Conservation (phyloP, 2,888 invertebrate species). For the Sminthurinus aureus region DNA sequence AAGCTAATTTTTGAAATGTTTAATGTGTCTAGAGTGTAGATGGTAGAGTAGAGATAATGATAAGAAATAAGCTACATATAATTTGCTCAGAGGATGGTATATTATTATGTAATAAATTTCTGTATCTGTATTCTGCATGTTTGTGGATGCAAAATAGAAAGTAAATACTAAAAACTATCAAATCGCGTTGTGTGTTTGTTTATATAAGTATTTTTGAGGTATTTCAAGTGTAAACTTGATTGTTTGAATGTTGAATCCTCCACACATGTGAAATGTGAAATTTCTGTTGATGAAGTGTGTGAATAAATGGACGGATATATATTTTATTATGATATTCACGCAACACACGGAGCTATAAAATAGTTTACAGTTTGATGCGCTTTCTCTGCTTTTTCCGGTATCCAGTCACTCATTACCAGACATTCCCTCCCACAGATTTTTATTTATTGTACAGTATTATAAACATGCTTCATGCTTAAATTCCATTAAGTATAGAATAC, state of each 20-base stretch:
- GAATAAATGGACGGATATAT: not conserved
- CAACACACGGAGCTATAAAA: not conserved
- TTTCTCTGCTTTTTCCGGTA: not conserved
- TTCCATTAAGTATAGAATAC: not conserved
- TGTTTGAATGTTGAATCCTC: not conserved
- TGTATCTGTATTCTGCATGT: too few relatives aligned
- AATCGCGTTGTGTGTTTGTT: not conserved
- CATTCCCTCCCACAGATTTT: not conserved
- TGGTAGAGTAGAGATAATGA: too few relatives aligned
- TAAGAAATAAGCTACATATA: too few relatives aligned
- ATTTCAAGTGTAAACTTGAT: not conserved
- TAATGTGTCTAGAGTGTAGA: too few relatives aligned
- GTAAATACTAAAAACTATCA: too few relatives aligned
- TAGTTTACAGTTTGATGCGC: not conserved
- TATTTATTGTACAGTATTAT: not conserved
- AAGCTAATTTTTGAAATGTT: too few relatives aligned
- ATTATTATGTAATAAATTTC: too few relatives aligned
- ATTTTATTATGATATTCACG: too few relatives aligned
- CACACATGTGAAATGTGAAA: slow-evolving; percentile 17
- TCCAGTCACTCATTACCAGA: not conserved
- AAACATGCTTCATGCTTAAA: not conserved
- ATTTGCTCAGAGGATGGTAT: too few relatives aligned
- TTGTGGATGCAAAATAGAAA: too few relatives aligned
- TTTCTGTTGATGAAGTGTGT: slow-evolving; percentile 22
- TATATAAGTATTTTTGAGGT: not conserved